Base-by-base conservation (phyloP, 35 echinoderm and acorn worm species). In the Heliocidaris erythrogramma region DNA sequence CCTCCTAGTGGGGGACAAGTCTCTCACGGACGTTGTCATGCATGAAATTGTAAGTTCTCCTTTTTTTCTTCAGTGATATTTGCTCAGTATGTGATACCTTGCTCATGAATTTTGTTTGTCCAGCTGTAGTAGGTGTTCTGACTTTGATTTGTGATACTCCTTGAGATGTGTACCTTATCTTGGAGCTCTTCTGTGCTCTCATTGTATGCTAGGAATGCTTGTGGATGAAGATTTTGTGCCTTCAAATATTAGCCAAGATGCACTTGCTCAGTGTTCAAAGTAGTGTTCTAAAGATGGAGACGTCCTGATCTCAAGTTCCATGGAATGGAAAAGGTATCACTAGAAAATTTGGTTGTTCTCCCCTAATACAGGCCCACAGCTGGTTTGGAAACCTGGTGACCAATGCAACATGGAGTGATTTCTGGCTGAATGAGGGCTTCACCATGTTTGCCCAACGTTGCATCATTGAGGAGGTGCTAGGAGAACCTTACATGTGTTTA, bases 331-430 rank as follows among this genome's bases (percentile, higher is more conserved):
- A n/a, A n/a, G n/a, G n/a, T n/a, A n/a, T n/a, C n/a, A n/a, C n/a
- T n/a, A n/a, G n/a, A n/a, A n/a, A n/a, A n/a, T n/a, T n/a, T n/a
- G n/a, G n/a, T n/a, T n/a, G n/a, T n/a, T n/a, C n/a, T n/a, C n/a
- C n/a, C n/a, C n/a, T n/a, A n/a, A n/a, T n/a, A n/a, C n/a, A 96
- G 97, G 85, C 96, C 4, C 97, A 98, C 94, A 98, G 96, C 90
- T 98, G 96, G 97, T 98, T 98, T 96, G 97, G 97, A 0, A 98
- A 98, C 85, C 78, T 96, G 27, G 97, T 98, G 12, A 98, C 97
- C 48, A 95, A 96, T 95, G 97, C 97, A 49, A 90, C 92, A 14
- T 98, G 97, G 97, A 95, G 96, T 89, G 97, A 96, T 24, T 95
- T 96, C 78, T 98, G 96, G 96, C 88, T 98, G 69, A 98, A 98